Evolutionary conservation across 2,888 invertebrate genomes (phyloP).

Genomic region (Stegophylla sp.): DNA sequence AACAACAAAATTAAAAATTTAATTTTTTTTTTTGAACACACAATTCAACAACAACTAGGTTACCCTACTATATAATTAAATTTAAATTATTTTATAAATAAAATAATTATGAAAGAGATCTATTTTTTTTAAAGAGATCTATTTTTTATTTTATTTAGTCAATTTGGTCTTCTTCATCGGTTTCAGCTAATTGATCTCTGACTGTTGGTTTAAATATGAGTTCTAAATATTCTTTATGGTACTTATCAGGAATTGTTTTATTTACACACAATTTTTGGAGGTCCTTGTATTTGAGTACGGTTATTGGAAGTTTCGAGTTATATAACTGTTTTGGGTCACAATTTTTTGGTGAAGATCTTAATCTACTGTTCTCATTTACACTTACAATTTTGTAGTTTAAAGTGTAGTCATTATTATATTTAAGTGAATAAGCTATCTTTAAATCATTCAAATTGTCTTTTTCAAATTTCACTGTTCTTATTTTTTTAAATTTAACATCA

Average conservation of each 20-base stretch:
- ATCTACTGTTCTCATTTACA: neutral
- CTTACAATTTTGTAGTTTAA: neutral
- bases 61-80: too few species aligned
- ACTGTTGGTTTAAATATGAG: neutral
- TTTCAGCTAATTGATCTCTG: conserved; percentile 31
- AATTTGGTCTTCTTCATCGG: conserved; percentile 42
- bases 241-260: conserved; percentile 33
- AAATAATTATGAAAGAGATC: too few species aligned
- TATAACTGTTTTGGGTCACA: conserved; percentile 31
- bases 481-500: neutral
- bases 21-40: too few species aligned
- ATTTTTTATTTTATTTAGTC: too few species aligned
- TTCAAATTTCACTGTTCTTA: neutral
- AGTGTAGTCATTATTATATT: neutral
- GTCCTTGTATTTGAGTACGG: conserved; percentile 19
- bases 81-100: too few species aligned
- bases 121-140: too few species aligned
- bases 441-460: neutral
- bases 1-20: too few species aligned
- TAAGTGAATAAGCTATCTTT: conserved; percentile 8
- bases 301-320: conserved; percentile 19
- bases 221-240: conserved; percentile 12
- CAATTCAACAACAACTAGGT: too few species aligned
- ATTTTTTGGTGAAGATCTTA: neutral
- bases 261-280: conserved; percentile 9